phyloP scores from a whole-genome alignment of 2,888 invertebrate species.

The Cheilosia pagana region DNA sequence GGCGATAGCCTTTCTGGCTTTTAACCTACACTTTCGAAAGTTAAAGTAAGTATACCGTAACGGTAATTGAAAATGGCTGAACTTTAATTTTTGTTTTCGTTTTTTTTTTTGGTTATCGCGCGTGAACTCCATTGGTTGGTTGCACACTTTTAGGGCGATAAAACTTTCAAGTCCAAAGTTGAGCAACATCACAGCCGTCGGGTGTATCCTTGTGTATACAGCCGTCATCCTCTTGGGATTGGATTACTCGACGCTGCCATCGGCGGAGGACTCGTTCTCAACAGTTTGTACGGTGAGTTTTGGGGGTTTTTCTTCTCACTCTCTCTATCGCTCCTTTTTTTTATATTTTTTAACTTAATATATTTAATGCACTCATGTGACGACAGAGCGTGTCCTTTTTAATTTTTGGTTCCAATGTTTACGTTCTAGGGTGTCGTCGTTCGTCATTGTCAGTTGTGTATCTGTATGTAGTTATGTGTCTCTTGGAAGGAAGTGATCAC shows the following conservation, averaged over 20 bases:
- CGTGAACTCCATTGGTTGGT: constrained; percentile 38
- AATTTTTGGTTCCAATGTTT: constrained; percentile 26
- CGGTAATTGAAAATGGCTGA: constrained; percentile 23
- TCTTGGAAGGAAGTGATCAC: background rate
- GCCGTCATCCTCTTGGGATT: constrained; percentile 94
- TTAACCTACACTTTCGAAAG: constrained; percentile 92
- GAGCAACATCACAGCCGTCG: constrained; percentile 95
- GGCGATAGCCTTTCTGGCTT: constrained; percentile 90
- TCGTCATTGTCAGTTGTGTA: background rate
- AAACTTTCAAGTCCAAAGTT: constrained; percentile 96
- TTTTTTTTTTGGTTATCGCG: constrained; percentile 26
- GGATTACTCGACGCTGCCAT: constrained; percentile 91
- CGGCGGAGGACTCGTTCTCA: constrained; percentile 88
- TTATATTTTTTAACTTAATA: constrained; percentile 30
- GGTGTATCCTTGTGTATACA: constrained; percentile 94
- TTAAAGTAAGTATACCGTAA: constrained; percentile 86
- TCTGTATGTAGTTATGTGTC: background rate
- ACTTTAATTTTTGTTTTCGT: constrained; percentile 6
- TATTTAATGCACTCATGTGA: constrained; percentile 62
- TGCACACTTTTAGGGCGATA: constrained; percentile 87
- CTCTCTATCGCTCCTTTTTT: too few relatives aligned
- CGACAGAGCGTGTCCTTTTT: constrained; percentile 27
- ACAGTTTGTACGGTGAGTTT: constrained; percentile 92
- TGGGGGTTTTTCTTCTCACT: too few relatives aligned
- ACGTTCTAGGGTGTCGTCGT: background rate